phyloP scores from a whole-genome alignment of 2,113 vertebrate genomes.

The Diphyllodes magnificus region DNA sequence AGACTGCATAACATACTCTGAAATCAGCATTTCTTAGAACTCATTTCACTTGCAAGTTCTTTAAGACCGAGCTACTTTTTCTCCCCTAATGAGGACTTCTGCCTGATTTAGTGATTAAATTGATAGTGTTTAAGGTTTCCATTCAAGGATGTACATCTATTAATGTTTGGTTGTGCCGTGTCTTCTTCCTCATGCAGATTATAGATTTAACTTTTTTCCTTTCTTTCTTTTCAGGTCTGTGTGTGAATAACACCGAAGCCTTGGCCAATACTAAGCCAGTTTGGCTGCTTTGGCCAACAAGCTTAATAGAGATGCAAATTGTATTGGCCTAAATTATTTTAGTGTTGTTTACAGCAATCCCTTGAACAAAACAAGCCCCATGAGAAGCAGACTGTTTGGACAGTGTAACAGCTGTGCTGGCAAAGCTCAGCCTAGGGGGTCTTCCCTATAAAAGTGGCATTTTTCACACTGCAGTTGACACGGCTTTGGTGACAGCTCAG shows the following conservation, averaged over 20 bases:
- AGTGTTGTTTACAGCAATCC: not conserved
- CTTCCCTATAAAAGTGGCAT: not conserved
- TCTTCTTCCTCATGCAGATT: not conserved
- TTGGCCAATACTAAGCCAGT: not conserved
- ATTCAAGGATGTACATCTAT: not conserved
- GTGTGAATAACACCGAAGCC: not conserved
- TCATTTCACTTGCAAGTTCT: slow-evolving; percentile 2
- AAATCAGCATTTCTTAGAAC: slow-evolving; percentile 21
- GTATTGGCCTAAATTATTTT: not conserved
- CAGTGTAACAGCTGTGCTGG: not conserved
- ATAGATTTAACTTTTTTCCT: not conserved
- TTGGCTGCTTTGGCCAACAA: not conserved
- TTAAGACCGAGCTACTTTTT: not conserved
- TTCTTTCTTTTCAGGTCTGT: not conserved
- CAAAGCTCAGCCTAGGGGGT: not conserved
- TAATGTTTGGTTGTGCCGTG: not conserved
- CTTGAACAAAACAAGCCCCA: not conserved
- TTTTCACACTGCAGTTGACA: not conserved
- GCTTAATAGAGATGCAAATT: not conserved
- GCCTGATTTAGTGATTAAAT: slow-evolving; percentile 11
- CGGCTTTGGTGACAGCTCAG: not conserved
- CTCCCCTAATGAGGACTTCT: not conserved
- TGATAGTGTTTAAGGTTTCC: not conserved
- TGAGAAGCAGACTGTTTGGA: not conserved
- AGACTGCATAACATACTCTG: not conserved